Percentiles rank a stretch among this genome's conserved stretches.
Conservation (phyloP, 2,888 invertebrate species). For the Trachelus tabidus region DNA sequence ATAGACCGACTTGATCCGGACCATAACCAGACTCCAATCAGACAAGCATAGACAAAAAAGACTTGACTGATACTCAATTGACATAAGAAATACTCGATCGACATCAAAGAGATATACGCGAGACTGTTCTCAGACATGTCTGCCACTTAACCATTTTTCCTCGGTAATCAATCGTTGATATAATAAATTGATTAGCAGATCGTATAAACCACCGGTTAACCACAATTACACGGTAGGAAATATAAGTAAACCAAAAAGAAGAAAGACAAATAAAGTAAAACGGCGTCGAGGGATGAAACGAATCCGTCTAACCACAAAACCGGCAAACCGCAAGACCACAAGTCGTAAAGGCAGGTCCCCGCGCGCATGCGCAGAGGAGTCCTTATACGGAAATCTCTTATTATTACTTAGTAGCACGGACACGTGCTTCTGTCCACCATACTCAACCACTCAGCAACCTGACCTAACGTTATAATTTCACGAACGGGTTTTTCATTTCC, state of each 20-base stretch:
- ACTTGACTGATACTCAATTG: too few relatives aligned
- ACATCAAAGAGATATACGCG: background rate
- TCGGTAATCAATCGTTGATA: background rate
- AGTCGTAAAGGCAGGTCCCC: background rate
- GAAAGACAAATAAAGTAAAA: background rate
- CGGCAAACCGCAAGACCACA: constrained; percentile 2
- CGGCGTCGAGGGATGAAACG: background rate
- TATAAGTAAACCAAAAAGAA: background rate
- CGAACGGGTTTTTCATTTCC: background rate
- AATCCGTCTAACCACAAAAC: constrained; percentile 1
- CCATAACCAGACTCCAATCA: too few relatives aligned
- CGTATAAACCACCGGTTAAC: background rate
- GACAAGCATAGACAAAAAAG: too few relatives aligned
- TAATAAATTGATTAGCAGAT: background rate
- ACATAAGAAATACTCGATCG: background rate
- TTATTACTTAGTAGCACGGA: background rate
- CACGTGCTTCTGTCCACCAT: background rate
- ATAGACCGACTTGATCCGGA: too few relatives aligned
- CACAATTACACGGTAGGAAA: background rate
- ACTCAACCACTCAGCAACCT: background rate
- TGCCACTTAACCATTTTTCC: background rate
- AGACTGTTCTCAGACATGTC: background rate
- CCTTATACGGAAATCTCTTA: background rate
- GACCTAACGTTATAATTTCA: background rate
- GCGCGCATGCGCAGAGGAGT: background rate